These are phyloP conservation scores for Pseudochromis fuscus DNA, from an alignment of 2,797 vertebrate genomes.

Conservation along the genomic window DNA sequence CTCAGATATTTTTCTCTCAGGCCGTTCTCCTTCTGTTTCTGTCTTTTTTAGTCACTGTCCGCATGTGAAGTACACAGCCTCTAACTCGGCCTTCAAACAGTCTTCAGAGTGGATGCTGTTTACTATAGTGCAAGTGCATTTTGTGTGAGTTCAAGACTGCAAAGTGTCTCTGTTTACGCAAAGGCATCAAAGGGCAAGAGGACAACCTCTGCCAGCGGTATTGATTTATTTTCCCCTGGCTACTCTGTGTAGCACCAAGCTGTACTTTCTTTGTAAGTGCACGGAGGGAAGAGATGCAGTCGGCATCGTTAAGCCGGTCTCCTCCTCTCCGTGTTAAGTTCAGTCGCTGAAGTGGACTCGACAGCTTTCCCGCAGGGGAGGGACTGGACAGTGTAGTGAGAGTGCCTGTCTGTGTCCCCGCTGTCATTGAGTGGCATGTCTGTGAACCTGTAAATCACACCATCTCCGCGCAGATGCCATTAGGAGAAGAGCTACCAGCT, in stretches of 20 bases:
- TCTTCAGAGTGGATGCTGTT: constrained; percentile 6
- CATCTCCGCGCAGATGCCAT: constrained; percentile 60
- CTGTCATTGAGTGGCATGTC: constrained; percentile 70
- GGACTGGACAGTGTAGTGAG: constrained; percentile 9
- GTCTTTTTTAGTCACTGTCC: constrained; percentile 23
- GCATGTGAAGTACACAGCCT: not conserved
- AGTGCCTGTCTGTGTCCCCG: constrained; percentile 49
- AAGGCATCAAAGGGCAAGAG: constrained; percentile 68
- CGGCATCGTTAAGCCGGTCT: constrained; percentile 26
- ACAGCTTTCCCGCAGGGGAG: constrained; percentile 55
- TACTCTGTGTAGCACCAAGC: constrained; percentile 39
- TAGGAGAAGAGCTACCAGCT: constrained; percentile 31
- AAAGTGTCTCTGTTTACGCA: constrained; percentile 53
- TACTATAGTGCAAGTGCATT: constrained; percentile 22
- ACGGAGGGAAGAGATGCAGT: constrained; percentile 38
- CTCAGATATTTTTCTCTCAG: constrained; percentile 66
- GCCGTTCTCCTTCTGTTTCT: constrained; percentile 28
- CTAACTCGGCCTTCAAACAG: not conserved
- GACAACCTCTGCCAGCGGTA: constrained; percentile 58
- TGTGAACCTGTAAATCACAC: constrained; percentile 68
- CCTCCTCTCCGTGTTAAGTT: constrained; percentile 44
- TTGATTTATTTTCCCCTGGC: constrained; percentile 63
- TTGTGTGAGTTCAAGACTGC: constrained; percentile 37
- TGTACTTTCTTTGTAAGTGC: constrained; percentile 41
- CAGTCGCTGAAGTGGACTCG: constrained; percentile 43